Base-by-base conservation (phyloP, 1,140 invertebrate species). In the Coptotermes formosanus region DNA sequence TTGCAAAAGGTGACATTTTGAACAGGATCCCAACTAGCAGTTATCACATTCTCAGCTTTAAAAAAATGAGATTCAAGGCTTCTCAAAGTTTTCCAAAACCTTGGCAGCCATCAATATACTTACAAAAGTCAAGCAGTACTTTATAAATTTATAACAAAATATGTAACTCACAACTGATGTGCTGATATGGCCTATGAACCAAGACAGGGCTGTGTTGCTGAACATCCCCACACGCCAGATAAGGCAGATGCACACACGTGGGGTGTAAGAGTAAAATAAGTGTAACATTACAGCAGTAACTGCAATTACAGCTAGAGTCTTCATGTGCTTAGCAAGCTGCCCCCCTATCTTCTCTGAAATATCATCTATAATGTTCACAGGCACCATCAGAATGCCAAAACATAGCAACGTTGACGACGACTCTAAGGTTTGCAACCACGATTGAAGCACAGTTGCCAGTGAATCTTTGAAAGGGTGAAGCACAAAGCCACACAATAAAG, bases 381-480 rank as follows among this genome's bases (percentile, higher is more conserved):
- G 97, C 84, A 97, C 91, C 59, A 95, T 90, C 38, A 94, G 90
- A n/a, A 97, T 87, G 21, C 96, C 96, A 52, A 97, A 90, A 48
- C 94, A 87, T 55, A 95, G 90, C 55, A 94, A 94, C 44, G 92
- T 93, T 69, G 93, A 90, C 0, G 93, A 93, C 82, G 91, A 91
- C 87, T 95, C 93, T 14, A 94, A 90, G 87, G 91, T 91, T 87
- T 92, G 90, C 88, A 96, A 94, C 97, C 97, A 98, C 87, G 92
- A 92, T 87, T 94, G 93, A 82, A 96, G 92, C 88, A 92, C 92
- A 38, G 93, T 93, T 12, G 95, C 94, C 23, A 98, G 89, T 52
- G 93, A 94, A 86, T 94, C 92, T 89, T 99, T 99, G 88, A 98
- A 95, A 0, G 97, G 97, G 90, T 98, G 96, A 44, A 99, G 92